These are phyloP conservation scores for Pyrocoelia pectoralis DNA, from an alignment of 2,888 invertebrate species.

Conservation along the genomic window DNA sequence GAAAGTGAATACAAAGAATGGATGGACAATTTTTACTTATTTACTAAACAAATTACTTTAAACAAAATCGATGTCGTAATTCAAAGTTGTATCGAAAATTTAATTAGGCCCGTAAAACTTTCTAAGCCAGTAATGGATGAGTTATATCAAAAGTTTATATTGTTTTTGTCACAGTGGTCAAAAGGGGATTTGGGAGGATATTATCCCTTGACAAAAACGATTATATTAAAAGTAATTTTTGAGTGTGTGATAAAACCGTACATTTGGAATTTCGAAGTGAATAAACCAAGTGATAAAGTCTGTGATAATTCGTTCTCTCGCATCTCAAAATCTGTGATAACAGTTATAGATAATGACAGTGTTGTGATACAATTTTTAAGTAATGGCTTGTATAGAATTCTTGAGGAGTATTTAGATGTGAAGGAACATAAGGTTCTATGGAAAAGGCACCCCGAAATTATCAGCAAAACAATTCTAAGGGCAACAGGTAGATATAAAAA, in stretches of 20 bases:
- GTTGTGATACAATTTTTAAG: background rate
- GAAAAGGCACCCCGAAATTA: background rate
- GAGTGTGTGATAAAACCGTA: background rate
- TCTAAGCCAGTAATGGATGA: background rate
- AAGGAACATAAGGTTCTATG: background rate
- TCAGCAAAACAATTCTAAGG: background rate
- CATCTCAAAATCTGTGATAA: background rate
- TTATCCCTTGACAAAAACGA: background rate
- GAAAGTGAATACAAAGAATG: background rate
- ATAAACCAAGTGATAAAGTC: background rate
- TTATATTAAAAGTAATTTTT: background rate
- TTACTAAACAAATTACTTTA: background rate
- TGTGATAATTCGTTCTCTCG: background rate
- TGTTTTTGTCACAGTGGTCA: background rate
- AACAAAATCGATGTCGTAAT: background rate
- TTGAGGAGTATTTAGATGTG: background rate
- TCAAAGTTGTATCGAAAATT: background rate
- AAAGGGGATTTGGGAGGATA: background rate
- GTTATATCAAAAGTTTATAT: background rate
- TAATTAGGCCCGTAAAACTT: background rate
- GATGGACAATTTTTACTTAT: background rate
- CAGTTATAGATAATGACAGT: background rate
- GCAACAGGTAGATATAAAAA: background rate
- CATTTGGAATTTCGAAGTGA: background rate
- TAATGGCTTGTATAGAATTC: background rate